A percentile compares a stretch with the other conserved stretches of the same genome.
Conservation (phyloP, 2,113 vertebrate genomes). For the Plotosus lineatus region DNA sequence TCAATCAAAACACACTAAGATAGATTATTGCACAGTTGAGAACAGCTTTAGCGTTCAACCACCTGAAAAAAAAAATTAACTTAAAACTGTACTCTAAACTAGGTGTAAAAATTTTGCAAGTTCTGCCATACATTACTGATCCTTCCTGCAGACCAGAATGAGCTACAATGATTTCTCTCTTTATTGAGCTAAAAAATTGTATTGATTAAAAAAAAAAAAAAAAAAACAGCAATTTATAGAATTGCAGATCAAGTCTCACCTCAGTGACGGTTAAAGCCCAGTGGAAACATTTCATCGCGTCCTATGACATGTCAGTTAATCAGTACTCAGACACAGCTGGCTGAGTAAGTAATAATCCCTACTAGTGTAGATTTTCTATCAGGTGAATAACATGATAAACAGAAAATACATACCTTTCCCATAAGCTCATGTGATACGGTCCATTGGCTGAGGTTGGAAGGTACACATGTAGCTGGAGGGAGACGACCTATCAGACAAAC, state of each 20-base stretch:
- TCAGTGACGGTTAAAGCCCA: neutral
- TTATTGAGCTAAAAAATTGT: neutral
- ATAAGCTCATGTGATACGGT: constrained; percentile 3
- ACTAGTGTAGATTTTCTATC: neutral
- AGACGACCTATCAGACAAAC: constrained; percentile 31
- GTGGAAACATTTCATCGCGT: neutral
- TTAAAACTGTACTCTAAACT: no score
- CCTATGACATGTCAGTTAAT: neutral
- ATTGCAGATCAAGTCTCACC: neutral
- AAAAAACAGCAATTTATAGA: neutral
- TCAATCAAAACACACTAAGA: no score
- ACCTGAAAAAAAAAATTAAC: neutral
- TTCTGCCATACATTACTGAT: neutral
- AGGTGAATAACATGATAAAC: neutral
- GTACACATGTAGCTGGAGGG: constrained; percentile 21
- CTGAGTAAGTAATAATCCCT: neutral
- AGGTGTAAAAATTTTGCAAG: no score
- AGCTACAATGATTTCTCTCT: neutral
- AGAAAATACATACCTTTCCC: constrained; percentile 19
- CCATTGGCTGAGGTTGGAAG: constrained; percentile 33
- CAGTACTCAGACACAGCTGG: neutral
- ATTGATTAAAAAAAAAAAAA: neutral
- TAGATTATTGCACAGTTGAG: neutral
- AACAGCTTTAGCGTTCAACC: neutral
- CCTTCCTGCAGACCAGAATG: neutral